Evolutionary conservation across 2,113 vertebrate genomes (phyloP).

Genomic region (Neotoma lepida): DNA sequence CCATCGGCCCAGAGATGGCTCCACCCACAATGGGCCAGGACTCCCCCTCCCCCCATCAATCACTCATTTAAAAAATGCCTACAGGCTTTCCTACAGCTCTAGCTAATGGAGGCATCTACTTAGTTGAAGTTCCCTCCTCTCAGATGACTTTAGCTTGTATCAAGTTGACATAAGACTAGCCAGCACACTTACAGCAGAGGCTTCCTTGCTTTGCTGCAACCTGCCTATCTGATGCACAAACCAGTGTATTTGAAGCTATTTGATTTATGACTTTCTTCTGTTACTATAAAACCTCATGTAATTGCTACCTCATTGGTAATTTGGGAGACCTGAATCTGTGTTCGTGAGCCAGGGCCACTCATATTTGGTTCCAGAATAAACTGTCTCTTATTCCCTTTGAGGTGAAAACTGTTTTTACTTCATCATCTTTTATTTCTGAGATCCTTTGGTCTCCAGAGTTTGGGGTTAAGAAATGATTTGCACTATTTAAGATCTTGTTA

Average conservation of each 20-base stretch:
- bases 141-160: not conserved
- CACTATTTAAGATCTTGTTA: not conserved
- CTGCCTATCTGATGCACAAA: not conserved
- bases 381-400: not conserved
- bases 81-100: not conserved
- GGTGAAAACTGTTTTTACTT: not conserved
- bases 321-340: no score
- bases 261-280: not conserved
- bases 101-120: not conserved
- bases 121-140: not conserved
- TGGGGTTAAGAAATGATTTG: not conserved
- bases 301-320: not conserved
- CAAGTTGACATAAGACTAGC: not conserved
- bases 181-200: not conserved
- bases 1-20: no score
- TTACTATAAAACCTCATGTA: not conserved
- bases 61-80: not conserved
- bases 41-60: no score
- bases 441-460: not conserved
- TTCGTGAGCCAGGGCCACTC: no score
- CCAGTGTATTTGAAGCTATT: not conserved
- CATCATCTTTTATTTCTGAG: not conserved
- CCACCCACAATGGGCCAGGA: not conserved
- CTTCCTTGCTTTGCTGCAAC: not conserved
- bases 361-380: not conserved